A percentile compares a stretch with the other conserved stretches of the same genome.
phyloP scores from a whole-genome alignment of 1,140 invertebrate species.

The Lanistes nyassanus region DNA sequence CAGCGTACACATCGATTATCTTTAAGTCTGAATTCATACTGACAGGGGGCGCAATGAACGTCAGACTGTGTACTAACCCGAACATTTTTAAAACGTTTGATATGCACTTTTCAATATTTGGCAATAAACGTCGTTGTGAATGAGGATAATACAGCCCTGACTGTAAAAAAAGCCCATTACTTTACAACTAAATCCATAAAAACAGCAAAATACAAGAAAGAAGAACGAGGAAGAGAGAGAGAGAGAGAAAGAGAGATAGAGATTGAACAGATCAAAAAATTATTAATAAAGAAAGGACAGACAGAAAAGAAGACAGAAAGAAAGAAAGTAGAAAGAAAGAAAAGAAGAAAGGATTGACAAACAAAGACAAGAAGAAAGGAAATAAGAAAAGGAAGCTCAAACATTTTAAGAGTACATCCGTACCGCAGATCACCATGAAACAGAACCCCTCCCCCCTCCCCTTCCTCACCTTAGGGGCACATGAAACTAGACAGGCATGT shows the following conservation, averaged over 20 bases:
- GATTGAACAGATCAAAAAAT: neutral
- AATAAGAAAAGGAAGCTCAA: slow-evolving; percentile 2
- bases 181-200: neutral
- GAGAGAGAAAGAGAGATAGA: slow-evolving; percentile 4
- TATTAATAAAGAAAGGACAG: neutral
- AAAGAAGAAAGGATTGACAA: neutral
- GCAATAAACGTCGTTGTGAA: no score
- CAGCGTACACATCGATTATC: no score
- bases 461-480: no score
- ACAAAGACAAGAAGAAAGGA: neutral
- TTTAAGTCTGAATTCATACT: no score
- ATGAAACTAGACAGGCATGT: no score
- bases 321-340: neutral
- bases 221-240: neutral
- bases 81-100: no score
- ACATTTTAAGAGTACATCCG: no score
- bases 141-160: neutral
- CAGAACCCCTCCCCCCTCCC: no score
- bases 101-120: no score
- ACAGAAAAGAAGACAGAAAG: neutral
- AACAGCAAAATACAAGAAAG: neutral
- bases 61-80: no score
- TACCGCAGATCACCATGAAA: no score
- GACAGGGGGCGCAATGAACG: no score
- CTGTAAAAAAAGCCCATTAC: neutral